phyloP scores from a whole-genome alignment of 2,797 vertebrate species.

The Notolepis coatsorum region DNA sequence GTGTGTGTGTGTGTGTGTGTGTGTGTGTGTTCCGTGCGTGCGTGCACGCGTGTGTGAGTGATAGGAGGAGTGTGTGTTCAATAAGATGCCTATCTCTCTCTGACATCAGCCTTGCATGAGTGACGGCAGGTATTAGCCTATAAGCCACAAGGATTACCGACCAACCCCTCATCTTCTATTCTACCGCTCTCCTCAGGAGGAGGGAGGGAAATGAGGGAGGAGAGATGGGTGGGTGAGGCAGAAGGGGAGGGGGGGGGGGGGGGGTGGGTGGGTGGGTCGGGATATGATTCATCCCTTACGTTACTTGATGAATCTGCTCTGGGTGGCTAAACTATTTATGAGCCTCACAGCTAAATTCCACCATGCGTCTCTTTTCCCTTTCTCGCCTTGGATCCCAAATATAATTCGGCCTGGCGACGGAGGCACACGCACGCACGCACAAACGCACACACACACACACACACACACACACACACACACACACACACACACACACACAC shows the following conservation, averaged over 20 bases:
- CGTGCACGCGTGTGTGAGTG: neutral
- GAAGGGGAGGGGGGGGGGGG: constrained; percentile 36
- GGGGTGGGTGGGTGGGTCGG: constrained; percentile 37
- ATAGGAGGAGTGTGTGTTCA: constrained; percentile 6
- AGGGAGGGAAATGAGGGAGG: constrained; percentile 36
- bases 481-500: too few relatives aligned
- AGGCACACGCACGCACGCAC: too few relatives aligned
- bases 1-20: neutral
- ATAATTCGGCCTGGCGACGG: constrained; percentile 63
- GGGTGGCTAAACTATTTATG: constrained; percentile 83
- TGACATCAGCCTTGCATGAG: constrained; percentile 29
- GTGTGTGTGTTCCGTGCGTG: neutral
- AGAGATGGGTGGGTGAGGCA: constrained; percentile 38
- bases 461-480: constrained; percentile 25
- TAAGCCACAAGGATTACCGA: constrained; percentile 58
- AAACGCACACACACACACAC: constrained; percentile 62
- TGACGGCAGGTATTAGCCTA: constrained; percentile 39
- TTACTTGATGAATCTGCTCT: constrained; percentile 82
- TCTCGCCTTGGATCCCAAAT: constrained; percentile 76
- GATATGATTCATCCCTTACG: constrained; percentile 76
- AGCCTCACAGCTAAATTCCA: constrained; percentile 77
- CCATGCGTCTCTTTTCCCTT: constrained; percentile 74
- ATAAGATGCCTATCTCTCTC: constrained; percentile 23
- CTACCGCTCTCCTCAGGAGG: constrained; percentile 45
- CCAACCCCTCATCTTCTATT: constrained; percentile 52